A percentile compares a stretch with the other conserved stretches of the same genome.
Conservation (phyloP, 2,888 invertebrate genomes). For the Leptopilina myrica region DNA sequence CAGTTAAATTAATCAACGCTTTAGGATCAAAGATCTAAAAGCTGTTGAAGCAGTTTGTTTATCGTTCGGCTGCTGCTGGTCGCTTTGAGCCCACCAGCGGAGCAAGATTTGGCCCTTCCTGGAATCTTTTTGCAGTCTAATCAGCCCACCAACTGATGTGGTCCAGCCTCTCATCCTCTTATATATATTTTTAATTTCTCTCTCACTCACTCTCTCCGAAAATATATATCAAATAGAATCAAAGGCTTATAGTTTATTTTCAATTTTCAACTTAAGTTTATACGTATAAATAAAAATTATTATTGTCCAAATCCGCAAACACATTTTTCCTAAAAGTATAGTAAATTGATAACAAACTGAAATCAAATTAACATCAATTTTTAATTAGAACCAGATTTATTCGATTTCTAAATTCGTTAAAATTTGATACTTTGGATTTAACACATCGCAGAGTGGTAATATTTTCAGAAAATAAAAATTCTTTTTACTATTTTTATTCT, state of each 20-base stretch:
- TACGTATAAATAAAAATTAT: too few relatives aligned
- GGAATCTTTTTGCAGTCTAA: constrained; percentile 64
- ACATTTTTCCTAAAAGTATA: too few relatives aligned
- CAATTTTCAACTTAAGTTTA: not conserved
- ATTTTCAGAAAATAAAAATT: too few relatives aligned
- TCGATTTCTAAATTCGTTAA: too few relatives aligned
- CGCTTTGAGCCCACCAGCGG: constrained; percentile 54
- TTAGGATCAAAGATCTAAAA: constrained; percentile 72
- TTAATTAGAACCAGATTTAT: too few relatives aligned
- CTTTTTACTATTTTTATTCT: too few relatives aligned
- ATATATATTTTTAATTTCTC: constrained; percentile 27
- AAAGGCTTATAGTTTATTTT: not conserved
- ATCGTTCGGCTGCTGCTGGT: constrained; percentile 63
- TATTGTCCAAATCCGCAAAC: too few relatives aligned
- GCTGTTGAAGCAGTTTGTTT: constrained; percentile 70
- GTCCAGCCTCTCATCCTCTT: constrained; percentile 59
- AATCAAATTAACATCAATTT: too few relatives aligned
- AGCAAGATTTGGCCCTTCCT: constrained; percentile 61
- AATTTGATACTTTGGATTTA: too few relatives aligned
- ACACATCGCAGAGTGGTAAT: too few relatives aligned
- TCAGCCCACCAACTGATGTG: constrained; percentile 65
- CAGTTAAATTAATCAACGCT: constrained; percentile 73
- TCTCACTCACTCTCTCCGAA: not conserved
- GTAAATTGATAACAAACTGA: too few relatives aligned
- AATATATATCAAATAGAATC: not conserved